These are phyloP conservation scores for Cheilosia pagana DNA, from an alignment of 2,888 invertebrate genomes.

Conservation along the genomic window DNA sequence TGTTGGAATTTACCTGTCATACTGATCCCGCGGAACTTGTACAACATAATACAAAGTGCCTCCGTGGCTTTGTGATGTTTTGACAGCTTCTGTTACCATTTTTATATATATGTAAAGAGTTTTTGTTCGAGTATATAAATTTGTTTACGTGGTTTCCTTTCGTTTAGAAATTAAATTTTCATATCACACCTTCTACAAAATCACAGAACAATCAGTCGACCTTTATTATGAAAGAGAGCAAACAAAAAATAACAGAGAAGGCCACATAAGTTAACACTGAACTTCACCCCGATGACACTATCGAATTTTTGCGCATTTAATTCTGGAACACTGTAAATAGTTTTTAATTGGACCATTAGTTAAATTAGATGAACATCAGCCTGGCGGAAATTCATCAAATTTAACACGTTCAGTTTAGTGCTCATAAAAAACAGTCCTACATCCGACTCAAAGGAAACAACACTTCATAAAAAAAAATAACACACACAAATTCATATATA, in stretches of 20 bases:
- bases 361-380: conserved; percentile 21
- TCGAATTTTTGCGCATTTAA: not conserved
- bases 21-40: conserved; percentile 70
- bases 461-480: not conserved
- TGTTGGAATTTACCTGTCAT: conserved; percentile 54
- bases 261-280: conserved; percentile 17
- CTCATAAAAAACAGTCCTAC: conserved; percentile 4
- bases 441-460: conserved; percentile 2
- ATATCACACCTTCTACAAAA: conserved; percentile 51
- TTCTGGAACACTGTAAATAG: not conserved
- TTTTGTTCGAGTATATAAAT: conserved; percentile 16
- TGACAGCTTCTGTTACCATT: conserved; percentile 72
- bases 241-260: conserved; percentile 3
- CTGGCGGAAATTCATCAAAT: conserved; percentile 12
- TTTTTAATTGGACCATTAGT: conserved; percentile 54
- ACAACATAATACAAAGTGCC: conserved; percentile 70
- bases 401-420: not conserved
- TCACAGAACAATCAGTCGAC: conserved; percentile 68
- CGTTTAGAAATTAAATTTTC: not conserved
- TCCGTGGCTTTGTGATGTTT: conserved; percentile 73
- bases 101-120: conserved; percentile 8
- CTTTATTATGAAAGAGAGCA: conserved; percentile 2
- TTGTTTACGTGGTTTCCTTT: conserved; percentile 14
- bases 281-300: conserved; percentile 11
- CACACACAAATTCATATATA: conserved; percentile 5